A percentile compares a stretch with the other conserved stretches of the same genome.
phyloP scores from a whole-genome alignment of 2,797 vertebrate species.

The Serranus cabrilla region DNA sequence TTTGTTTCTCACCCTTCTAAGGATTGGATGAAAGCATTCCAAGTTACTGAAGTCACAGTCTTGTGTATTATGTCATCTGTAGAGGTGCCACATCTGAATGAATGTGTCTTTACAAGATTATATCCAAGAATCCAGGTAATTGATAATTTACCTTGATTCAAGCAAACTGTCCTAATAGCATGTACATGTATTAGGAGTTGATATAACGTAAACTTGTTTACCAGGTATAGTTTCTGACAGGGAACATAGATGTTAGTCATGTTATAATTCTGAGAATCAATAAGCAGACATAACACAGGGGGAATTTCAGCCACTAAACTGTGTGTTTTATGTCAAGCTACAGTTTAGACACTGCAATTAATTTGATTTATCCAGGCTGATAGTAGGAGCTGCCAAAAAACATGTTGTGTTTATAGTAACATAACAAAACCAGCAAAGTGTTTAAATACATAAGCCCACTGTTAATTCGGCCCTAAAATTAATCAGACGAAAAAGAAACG shows the following conservation, averaged over 20 bases:
- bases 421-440: not conserved
- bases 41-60: too few relatives aligned
- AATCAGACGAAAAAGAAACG: not conserved
- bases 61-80: too few relatives aligned
- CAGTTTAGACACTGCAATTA: slow-evolving; percentile 32
- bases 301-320: slow-evolving; percentile 21
- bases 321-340: slow-evolving; percentile 42
- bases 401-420: slow-evolving; percentile 4
- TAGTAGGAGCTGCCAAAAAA: slow-evolving; percentile 11
- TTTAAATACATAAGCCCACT: not conserved
- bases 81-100: too few relatives aligned
- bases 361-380: slow-evolving; percentile 34
- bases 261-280: slow-evolving; percentile 32
- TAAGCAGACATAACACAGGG: slow-evolving; percentile 21
- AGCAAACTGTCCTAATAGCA: not conserved
- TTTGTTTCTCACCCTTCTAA: too few relatives aligned
- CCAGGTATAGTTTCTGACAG: slow-evolving; percentile 25
- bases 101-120: too few relatives aligned
- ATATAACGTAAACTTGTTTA: slow-evolving; percentile 13
- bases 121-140: not conserved
- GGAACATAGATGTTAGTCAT: slow-evolving; percentile 6
- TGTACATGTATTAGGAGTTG: slow-evolving; percentile 1
- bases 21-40: too few relatives aligned
- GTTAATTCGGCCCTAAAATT: not conserved
- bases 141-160: too few relatives aligned